phyloP scores from a whole-genome alignment of 2,113 vertebrate genomes.

The Gila orcuttii region DNA sequence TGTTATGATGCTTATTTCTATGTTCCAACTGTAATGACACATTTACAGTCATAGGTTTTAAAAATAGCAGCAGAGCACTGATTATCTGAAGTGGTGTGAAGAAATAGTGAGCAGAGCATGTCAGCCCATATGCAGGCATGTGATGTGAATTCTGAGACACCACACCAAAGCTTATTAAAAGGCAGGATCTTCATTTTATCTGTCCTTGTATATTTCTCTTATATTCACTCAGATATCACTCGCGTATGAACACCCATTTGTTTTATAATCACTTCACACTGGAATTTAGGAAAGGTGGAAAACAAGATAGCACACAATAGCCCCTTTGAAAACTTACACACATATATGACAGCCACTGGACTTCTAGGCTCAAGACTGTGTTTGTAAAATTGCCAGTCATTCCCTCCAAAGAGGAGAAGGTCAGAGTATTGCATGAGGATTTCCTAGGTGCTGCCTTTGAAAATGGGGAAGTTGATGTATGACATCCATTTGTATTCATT shows the following conservation, averaged over 20 bases:
- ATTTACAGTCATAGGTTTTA: slow-evolving; percentile 13
- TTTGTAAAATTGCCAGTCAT: slow-evolving; percentile 17
- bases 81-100: slow-evolving; percentile 29
- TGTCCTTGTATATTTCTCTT: not conserved
- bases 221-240: not conserved
- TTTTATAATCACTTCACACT: not conserved
- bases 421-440: not conserved
- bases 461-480: not conserved
- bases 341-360: not conserved
- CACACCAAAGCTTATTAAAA: not conserved
- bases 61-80: not conserved
- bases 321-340: not conserved
- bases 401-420: not conserved
- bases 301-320: not conserved
- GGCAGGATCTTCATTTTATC: not conserved
- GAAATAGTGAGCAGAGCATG: not conserved
- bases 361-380: not conserved
- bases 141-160: not conserved
- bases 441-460: not conserved
- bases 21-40: not conserved
- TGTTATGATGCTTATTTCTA: not conserved
- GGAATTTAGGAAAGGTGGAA: not conserved
- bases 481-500: not conserved
- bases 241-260: not conserved
- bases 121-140: not conserved